Conservation (phyloP, 1,140 invertebrate species). For the Wiebesia pumilae region DNA sequence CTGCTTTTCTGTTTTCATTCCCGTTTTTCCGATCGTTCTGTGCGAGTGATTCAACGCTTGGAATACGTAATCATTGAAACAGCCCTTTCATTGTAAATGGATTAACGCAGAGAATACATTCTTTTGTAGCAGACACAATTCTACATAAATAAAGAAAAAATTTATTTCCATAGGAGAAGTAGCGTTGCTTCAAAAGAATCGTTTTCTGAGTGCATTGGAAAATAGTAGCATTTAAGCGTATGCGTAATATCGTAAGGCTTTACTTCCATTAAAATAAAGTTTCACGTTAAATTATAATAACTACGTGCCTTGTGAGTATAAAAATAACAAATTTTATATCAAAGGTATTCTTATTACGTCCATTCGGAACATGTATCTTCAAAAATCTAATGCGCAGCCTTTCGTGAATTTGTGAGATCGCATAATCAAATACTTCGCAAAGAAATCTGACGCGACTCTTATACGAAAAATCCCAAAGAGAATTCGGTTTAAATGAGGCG, state of each 20-base stretch:
- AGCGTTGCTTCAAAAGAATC: not conserved
- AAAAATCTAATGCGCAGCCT: not conserved
- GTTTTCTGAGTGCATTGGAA: too few relatives aligned
- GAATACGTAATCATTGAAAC: not conserved
- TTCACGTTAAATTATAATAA: not conserved
- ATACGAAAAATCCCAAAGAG: not conserved
- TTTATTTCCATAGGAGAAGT: not conserved
- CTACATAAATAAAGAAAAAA: not conserved
- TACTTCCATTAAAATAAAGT: too few relatives aligned
- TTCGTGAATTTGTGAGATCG: not conserved
- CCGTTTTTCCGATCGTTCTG: not conserved
- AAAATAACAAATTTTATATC: not conserved
- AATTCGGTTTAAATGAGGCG: not conserved
- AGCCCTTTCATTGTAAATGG: not conserved
- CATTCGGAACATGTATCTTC: not conserved
- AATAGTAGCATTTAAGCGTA: too few relatives aligned
- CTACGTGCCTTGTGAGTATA: not conserved
- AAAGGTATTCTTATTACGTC: not conserved
- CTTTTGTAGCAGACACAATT: not conserved
- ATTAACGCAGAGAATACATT: not conserved
- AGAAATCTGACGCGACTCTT: not conserved
- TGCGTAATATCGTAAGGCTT: too few relatives aligned
- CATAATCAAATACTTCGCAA: not conserved
- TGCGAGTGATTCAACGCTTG: not conserved
- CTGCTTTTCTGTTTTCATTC: not conserved